Conservation (phyloP, 1,140 invertebrate genomes). For the Andrena cerasifolii region DNA sequence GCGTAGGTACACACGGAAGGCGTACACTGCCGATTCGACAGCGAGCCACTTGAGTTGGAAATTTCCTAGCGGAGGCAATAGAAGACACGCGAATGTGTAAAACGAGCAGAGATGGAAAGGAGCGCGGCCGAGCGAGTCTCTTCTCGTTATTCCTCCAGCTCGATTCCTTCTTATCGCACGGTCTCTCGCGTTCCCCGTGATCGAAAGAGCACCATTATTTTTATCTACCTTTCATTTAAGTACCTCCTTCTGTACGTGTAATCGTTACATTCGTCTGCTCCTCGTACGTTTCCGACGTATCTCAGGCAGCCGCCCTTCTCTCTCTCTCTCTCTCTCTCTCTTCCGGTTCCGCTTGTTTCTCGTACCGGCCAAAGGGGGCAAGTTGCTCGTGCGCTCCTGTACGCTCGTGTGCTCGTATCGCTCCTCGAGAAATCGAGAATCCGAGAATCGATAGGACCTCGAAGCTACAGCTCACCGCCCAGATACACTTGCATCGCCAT, state of each 20-base stretch:
- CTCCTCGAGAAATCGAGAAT: slow-evolving; percentile 38
- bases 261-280: slow-evolving; percentile 51
- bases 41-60: neutral
- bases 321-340: neutral
- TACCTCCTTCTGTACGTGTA: slow-evolving; percentile 52
- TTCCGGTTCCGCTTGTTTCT: neutral
- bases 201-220: slow-evolving; percentile 65
- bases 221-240: slow-evolving; percentile 67
- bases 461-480: slow-evolving; percentile 1
- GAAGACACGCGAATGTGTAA: neutral
- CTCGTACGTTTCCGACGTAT: slow-evolving; percentile 49
- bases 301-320: neutral
- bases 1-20: too few species aligned
- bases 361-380: slow-evolving; percentile 4
- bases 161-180: slow-evolving; percentile 43
- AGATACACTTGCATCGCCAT: neutral
- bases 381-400: too few species aligned
- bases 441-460: slow-evolving; percentile 49
- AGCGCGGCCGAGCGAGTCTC: neutral
- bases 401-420: too few species aligned
- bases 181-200: slow-evolving; percentile 27
- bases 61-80: neutral
- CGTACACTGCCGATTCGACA: neutral
- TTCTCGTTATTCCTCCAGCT: slow-evolving; percentile 22
- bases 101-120: neutral